Conservation (phyloP, 2,113 vertebrate species). For the Crypturellus undulatus region DNA sequence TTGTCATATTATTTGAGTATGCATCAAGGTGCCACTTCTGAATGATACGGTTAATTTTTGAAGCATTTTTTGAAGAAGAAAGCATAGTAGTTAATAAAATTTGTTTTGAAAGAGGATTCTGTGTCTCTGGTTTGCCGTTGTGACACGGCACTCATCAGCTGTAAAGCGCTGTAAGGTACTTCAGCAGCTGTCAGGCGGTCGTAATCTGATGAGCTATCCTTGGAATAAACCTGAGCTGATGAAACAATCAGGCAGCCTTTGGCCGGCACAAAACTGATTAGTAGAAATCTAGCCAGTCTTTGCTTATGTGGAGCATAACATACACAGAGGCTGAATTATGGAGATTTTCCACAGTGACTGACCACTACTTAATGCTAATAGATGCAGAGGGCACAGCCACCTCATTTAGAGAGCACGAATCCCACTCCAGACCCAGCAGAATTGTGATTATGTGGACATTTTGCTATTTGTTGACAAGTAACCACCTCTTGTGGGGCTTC, state of each 20-base stretch:
- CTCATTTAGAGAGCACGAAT: not conserved
- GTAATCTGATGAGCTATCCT: conserved; percentile 70
- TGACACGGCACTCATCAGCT: conserved; percentile 41
- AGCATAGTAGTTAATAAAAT: not conserved
- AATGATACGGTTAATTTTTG: not conserved
- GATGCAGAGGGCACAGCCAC: not conserved
- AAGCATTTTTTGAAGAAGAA: not conserved
- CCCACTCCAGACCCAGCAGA: conserved; percentile 21
- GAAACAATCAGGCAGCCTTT: conserved; percentile 64
- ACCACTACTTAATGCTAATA: conserved; percentile 29
- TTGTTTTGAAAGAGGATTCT: conserved; percentile 13
- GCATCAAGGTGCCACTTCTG: not conserved
- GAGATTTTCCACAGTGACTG: not conserved
- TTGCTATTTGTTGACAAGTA: conserved; percentile 41
- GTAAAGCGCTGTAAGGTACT: conserved; percentile 1
- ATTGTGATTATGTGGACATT: conserved; percentile 36
- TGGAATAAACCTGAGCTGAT: conserved; percentile 66
- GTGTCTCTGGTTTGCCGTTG: not conserved
- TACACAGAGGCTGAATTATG: not conserved
- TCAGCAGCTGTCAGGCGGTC: not conserved
- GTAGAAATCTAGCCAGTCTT: conserved; percentile 35
- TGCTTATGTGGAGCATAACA: not conserved
- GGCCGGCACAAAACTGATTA: conserved; percentile 47
- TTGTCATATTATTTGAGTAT: not conserved
- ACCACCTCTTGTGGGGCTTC: not conserved